Conservation (phyloP, 1,140 invertebrate species). For the Maconellicoccus hirsutus region DNA sequence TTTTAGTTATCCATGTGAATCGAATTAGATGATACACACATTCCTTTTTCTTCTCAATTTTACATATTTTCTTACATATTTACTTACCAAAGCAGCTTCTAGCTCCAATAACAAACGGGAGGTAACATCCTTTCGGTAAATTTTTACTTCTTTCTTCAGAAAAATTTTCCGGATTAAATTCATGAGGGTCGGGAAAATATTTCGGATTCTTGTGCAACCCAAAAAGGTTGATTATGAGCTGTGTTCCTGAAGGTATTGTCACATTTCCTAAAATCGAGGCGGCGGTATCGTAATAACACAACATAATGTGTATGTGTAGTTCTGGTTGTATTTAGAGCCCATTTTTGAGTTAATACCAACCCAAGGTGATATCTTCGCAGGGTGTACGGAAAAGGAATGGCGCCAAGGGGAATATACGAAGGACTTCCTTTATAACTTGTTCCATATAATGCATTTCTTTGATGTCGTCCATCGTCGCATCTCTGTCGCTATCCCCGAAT, state of each 20-base stretch:
- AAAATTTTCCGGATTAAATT: constrained; percentile 66
- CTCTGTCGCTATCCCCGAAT: constrained; percentile 24
- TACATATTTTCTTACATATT: too few species aligned
- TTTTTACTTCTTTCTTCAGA: constrained; percentile 38
- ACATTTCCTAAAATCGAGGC: constrained; percentile 10
- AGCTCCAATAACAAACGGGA: constrained; percentile 61
- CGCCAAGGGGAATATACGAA: constrained; percentile 48
- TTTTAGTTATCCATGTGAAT: too few species aligned
- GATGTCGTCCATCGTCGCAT: constrained; percentile 36
- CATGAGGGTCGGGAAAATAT: constrained; percentile 57
- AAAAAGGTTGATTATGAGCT: constrained; percentile 39
- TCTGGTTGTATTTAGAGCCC: too few species aligned
- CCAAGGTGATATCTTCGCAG: neutral
- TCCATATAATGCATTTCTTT: constrained; percentile 46
- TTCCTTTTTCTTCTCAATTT: too few species aligned
- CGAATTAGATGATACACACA: too few species aligned
- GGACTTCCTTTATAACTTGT: constrained; percentile 47
- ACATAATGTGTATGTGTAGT: too few species aligned
- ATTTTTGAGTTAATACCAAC: too few species aligned
- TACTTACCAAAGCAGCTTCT: constrained; percentile 57
- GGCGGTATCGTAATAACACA: too few species aligned
- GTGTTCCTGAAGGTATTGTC: constrained; percentile 36
- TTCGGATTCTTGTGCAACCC: constrained; percentile 52
- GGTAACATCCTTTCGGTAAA: constrained; percentile 45
- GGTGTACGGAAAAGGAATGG: constrained; percentile 39